These are phyloP conservation scores for Knipowitschia caucasica DNA, from an alignment of 2,797 vertebrate genomes.

Conservation along the genomic window DNA sequence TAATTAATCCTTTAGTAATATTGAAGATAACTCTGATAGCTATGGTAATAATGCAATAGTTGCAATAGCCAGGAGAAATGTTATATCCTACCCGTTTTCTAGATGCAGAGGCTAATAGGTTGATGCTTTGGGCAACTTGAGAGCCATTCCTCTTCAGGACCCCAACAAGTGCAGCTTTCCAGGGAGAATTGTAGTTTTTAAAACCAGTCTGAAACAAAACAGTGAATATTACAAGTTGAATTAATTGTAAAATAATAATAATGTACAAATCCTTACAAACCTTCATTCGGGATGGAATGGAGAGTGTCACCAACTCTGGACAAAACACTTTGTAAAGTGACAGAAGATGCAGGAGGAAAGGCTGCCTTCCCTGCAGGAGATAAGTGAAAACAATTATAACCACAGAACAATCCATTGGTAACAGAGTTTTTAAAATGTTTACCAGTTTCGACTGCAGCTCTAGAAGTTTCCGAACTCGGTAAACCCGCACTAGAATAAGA, in stretches of 20 bases:
- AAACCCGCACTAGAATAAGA: slow-evolving; percentile 80
- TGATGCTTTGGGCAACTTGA: slow-evolving; percentile 33
- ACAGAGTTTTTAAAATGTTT: slow-evolving; percentile 39
- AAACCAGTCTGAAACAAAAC: slow-evolving; percentile 78
- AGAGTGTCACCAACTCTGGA: slow-evolving; percentile 83
- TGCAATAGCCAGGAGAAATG: neutral
- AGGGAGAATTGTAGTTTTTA: slow-evolving; percentile 78
- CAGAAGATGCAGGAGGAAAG: slow-evolving; percentile 84
- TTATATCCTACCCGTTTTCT: slow-evolving; percentile 83
- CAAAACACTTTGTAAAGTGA: slow-evolving; percentile 88
- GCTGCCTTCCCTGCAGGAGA: slow-evolving; percentile 80
- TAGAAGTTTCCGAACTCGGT: slow-evolving; percentile 86
- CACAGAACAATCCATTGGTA: neutral
- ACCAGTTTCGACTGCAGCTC: slow-evolving; percentile 89
- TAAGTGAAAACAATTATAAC: neutral
- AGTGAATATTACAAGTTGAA: neutral
- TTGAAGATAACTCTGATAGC: too few species aligned
- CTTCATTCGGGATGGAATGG: slow-evolving; percentile 78
- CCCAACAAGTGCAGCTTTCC: slow-evolving; percentile 77
- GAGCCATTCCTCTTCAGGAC: slow-evolving; percentile 73
- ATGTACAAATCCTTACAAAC: slow-evolving; percentile 67
- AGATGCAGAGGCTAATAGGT: slow-evolving; percentile 45
- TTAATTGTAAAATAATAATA: neutral
- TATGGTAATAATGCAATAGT: neutral
- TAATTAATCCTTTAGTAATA: too few species aligned